These are phyloP conservation scores for Drosophila subobscura DNA, from an alignment of 1,140 invertebrate genomes.

Conservation along the genomic window DNA sequence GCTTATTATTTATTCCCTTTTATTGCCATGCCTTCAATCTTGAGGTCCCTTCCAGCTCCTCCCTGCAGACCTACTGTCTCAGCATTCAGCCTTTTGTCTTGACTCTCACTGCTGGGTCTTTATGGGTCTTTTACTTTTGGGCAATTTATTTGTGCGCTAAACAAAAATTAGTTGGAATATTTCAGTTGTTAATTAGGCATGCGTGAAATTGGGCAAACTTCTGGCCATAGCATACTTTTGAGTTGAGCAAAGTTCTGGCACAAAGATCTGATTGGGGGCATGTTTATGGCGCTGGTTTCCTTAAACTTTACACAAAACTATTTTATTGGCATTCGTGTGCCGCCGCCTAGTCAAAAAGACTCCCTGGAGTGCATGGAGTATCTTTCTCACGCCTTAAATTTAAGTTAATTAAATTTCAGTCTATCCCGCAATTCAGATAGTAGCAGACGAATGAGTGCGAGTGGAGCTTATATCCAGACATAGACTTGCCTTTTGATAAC, in stretches of 20 bases:
- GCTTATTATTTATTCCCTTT: conserved; percentile 78
- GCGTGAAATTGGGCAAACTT: conserved; percentile 71
- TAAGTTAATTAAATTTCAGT: conserved; percentile 79
- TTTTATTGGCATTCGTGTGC: conserved; percentile 13
- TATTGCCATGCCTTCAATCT: conserved; percentile 38
- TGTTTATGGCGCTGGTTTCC: conserved; percentile 7
- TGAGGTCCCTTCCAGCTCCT: not conserved
- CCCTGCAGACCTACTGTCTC: not conserved
- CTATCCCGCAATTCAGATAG: conserved; percentile 66
- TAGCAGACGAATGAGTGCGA: conserved; percentile 22
- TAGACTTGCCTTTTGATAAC: conserved; percentile 61
- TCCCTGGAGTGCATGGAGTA: conserved; percentile 3
- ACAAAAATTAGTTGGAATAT: conserved; percentile 78
- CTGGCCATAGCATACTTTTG: conserved; percentile 38
- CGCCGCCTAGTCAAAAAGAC: conserved; percentile 1
- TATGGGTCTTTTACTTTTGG: conserved; percentile 58
- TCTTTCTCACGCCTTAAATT: conserved; percentile 61
- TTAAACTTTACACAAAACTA: conserved; percentile 25
- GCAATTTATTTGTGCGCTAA: conserved; percentile 65
- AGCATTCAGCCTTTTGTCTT: too few relatives aligned
- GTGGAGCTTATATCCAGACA: conserved; percentile 60
- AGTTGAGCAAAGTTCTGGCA: conserved; percentile 14
- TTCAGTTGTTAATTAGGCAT: conserved; percentile 76
- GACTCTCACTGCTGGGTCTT: conserved; percentile 1
- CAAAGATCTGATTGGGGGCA: conserved; percentile 10